A percentile compares a stretch with the other conserved stretches of the same genome.
Evolutionary conservation across 2,797 vertebrate species (phyloP).

Genomic region (Hapalemur alaotrensis): DNA sequence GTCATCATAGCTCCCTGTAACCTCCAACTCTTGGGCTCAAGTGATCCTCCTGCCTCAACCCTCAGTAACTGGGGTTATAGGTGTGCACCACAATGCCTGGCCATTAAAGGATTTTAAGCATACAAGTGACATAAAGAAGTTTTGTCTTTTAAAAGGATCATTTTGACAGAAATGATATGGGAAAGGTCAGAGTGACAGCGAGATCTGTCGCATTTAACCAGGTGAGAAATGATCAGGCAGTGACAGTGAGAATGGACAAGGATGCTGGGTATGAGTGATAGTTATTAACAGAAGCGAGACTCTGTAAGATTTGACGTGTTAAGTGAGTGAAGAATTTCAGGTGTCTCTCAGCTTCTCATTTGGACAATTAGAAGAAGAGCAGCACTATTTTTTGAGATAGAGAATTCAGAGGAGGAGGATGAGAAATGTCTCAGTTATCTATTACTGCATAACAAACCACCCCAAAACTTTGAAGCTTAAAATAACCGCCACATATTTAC

Average conservation of each 20-base stretch:
- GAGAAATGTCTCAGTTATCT: not conserved
- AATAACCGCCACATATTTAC: not conserved
- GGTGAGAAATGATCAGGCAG: not conserved
- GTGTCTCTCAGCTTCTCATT: not conserved
- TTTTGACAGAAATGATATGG: not conserved
- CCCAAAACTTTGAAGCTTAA: not conserved
- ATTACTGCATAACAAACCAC: not conserved
- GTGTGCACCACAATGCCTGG: rapidly evolving
- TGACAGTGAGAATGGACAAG: not conserved
- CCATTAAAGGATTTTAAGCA: not conserved
- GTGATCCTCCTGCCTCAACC: not conserved
- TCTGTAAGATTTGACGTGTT: not conserved
- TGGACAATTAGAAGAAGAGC: not conserved
- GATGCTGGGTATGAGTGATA: not conserved
- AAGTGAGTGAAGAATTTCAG: not conserved
- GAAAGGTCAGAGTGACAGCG: not conserved
- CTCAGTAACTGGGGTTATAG: not conserved
- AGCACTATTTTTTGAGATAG: not conserved
- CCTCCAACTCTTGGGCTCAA: not conserved
- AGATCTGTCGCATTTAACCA: not conserved
- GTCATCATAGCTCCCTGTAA: not conserved
- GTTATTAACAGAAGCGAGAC: not conserved
- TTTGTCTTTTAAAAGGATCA: not conserved
- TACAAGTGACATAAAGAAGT: not conserved
- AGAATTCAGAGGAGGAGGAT: not conserved